These are phyloP conservation scores for Lacanobia wlatinum DNA, from an alignment of 2,888 invertebrate genomes.

Conservation along the genomic window DNA sequence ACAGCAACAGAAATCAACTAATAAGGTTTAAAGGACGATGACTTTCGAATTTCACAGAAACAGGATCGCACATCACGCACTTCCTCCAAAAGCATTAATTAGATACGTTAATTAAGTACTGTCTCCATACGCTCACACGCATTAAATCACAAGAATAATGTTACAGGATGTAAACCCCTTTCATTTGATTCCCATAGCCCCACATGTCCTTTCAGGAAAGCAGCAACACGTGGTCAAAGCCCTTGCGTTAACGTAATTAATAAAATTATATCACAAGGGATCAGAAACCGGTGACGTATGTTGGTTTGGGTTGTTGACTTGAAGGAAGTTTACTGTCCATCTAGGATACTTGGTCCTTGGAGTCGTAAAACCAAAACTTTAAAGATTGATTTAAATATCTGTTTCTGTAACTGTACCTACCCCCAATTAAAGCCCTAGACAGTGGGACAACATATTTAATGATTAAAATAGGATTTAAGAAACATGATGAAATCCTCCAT, in stretches of 20 bases:
- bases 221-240: constrained; percentile 63
- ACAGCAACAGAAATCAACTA: background rate
- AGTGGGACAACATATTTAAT: background rate
- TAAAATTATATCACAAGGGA: constrained; percentile 52
- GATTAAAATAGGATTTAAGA: background rate
- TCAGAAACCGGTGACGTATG: constrained; percentile 22
- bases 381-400: background rate
- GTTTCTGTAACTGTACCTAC: background rate
- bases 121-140: constrained; percentile 55
- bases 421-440: background rate
- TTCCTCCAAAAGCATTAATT: constrained; percentile 44
- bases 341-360: background rate
- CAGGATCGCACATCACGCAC: constrained; percentile 1
- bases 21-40: background rate
- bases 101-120: constrained; percentile 53
- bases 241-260: constrained; percentile 42
- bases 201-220: constrained; percentile 58
- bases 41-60: background rate
- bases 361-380: background rate
- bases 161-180: constrained; percentile 64
- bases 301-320: constrained; percentile 48
- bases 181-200: constrained; percentile 62
- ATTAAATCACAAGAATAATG: constrained; percentile 60
- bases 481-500: background rate
- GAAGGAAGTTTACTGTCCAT: background rate